A percentile compares a stretch with the other conserved stretches of the same genome.
phyloP scores from a whole-genome alignment of 2,113 vertebrate genomes.

The Xiphophorus maculatus region DNA sequence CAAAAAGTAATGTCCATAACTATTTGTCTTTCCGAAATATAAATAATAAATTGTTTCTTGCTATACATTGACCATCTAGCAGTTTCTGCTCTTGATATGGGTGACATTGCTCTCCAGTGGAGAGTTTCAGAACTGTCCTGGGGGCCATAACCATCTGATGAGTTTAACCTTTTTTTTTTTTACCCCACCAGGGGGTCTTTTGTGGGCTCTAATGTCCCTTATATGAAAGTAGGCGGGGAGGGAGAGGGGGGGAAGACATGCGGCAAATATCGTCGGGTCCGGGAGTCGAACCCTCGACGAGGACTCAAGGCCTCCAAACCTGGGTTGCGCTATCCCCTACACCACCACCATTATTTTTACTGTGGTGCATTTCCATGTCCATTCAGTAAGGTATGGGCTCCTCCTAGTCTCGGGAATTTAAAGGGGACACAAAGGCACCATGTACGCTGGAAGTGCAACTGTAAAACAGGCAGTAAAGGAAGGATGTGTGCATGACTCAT shows the following conservation, averaged over 20 bases:
- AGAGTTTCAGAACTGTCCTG: too few species aligned
- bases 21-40: constrained; percentile 90
- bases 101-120: background rate
- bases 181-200: too few species aligned
- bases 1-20: constrained; percentile 90
- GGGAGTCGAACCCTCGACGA: too few species aligned
- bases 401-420: background rate
- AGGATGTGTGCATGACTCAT: constrained; percentile 5
- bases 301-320: too few species aligned
- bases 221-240: too few species aligned
- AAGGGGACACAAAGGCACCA: background rate
- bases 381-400: background rate
- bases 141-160: background rate
- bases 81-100: background rate
- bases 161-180: too few species aligned
- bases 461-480: background rate
- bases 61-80: constrained; percentile 30
- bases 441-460: background rate
- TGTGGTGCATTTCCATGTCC: background rate
- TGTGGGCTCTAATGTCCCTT: too few species aligned
- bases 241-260: too few species aligned
- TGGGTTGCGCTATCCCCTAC: too few species aligned
- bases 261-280: too few species aligned
- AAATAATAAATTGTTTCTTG: constrained; percentile 78
- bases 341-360: too few species aligned